A percentile compares a stretch with the other conserved stretches of the same genome.
These are phyloP conservation scores for Protobothrops mucrosquamatus DNA, from an alignment of 2,113 vertebrate species.

Conservation along the genomic window DNA sequence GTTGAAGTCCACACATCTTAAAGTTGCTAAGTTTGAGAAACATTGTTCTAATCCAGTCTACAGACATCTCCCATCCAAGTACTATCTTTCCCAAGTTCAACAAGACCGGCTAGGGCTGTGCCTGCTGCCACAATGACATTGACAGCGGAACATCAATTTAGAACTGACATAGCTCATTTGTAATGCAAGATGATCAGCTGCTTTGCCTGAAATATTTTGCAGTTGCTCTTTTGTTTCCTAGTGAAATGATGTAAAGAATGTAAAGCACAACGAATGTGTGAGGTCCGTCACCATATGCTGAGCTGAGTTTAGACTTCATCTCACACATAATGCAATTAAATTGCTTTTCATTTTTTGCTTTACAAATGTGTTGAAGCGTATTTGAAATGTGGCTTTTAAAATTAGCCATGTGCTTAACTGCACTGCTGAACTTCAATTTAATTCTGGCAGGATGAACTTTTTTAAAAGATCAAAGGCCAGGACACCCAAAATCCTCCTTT, in stretches of 20 bases:
- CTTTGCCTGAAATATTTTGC: neutral
- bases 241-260: neutral
- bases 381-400: neutral
- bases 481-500: neutral
- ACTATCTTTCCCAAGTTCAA: neutral
- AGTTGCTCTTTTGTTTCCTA: neutral
- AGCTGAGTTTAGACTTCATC: neutral
- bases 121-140: slow-evolving; percentile 8
- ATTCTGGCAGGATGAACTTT: neutral
- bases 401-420: neutral
- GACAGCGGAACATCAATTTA: slow-evolving; percentile 24
- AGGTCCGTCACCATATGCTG: neutral
- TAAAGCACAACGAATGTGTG: neutral
- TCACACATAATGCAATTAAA: neutral
- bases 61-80: neutral
- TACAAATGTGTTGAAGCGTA: neutral
- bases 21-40: neutral
- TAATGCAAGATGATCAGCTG: neutral
- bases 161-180: neutral
- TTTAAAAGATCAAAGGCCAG: neutral
- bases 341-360: neutral
- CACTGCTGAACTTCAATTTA: neutral
- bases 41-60: neutral
- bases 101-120: neutral
- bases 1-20: neutral